Base-by-base conservation (phyloP, 2,888 invertebrate genomes). In the Lepidocyrtoides sp. region DNA sequence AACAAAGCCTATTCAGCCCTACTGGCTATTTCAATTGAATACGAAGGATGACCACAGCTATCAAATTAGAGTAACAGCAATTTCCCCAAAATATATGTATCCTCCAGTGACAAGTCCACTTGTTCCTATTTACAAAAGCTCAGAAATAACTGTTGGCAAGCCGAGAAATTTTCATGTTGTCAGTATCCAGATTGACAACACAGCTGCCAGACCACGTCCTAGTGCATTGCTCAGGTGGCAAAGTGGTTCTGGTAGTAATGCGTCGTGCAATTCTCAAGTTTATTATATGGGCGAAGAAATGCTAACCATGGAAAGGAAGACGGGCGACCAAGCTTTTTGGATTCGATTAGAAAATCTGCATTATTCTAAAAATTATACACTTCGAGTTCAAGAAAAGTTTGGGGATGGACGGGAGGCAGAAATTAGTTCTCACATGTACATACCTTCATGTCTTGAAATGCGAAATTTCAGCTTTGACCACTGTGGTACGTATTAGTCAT, bases 201-300 rank as follows among this genome's bases (percentile, higher is more conserved):
- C 12, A 8, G 82, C 91, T 0, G 77, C 91, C 17, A 51, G 91
- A 60, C 85, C 85, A 0, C 51, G 29, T 44, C 91, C 92, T 10
- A 51, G 69, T 0, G 88, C 90, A 0, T 26, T 91, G n/a, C 48
- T 94, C 20, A 60, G 92, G 3, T 94, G 93, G 93, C 81, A 91
- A 26, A 93, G 93, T 79, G 91, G 92, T n/a, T 87, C 92, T 0
- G 93, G 93, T 0, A 23, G 23, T 5, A 93, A 93, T 87, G 92
- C 93, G 2, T 91, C 92, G 12, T 94, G 93, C 54, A 83, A 92
- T 23, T 93, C 51, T 66, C 91, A 92, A 26, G 60, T 94, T 8
- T 91, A 82, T 41, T 91, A 91, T 69, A 91, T 93, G 82, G 88
- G 91, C 20, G 92, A 93, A 12, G 92, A 92, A n/a, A n/a, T 84